Percentiles rank a stretch among this genome's conserved stretches.
Conservation (phyloP, 2,888 invertebrate genomes). For the Coronaproctus castanopsis region DNA sequence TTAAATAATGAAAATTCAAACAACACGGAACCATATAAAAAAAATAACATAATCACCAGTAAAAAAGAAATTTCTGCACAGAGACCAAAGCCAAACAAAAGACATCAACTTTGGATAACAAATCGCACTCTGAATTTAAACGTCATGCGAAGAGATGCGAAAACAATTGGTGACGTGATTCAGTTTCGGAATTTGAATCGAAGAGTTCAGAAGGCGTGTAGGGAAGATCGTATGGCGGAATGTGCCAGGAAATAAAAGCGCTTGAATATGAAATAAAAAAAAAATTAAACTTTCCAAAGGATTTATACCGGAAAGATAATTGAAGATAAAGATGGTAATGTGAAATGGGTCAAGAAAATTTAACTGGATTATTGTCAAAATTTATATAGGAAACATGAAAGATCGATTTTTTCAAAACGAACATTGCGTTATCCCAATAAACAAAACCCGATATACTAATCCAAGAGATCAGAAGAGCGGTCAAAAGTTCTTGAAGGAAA, state of each 20-base stretch:
- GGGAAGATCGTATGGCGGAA: background rate
- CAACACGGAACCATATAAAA: too few species aligned
- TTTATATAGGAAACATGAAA: background rate
- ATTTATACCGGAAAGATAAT: background rate
- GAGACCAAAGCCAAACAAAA: background rate
- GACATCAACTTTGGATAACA: background rate
- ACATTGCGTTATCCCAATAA: background rate
- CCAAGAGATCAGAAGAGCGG: background rate
- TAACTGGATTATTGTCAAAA: background rate
- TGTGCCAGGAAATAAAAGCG: background rate
- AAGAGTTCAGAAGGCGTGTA: background rate
- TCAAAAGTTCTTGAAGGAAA: background rate
- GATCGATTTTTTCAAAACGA: background rate
- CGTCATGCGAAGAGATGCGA: background rate
- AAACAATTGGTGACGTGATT: background rate
- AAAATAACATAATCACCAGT: background rate
- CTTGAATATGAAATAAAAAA: background rate
- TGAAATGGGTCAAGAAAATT: background rate
- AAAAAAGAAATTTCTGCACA: background rate
- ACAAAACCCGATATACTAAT: background rate
- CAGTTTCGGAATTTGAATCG: background rate
- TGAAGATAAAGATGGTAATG: background rate
- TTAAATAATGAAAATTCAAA: too few species aligned
- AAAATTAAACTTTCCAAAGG: background rate
- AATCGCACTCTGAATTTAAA: background rate